Percentiles rank a stretch among this genome's conserved stretches.
Evolutionary conservation across 1,140 invertebrate genomes (phyloP).

Genomic region (Acromyrmex charruanus): DNA sequence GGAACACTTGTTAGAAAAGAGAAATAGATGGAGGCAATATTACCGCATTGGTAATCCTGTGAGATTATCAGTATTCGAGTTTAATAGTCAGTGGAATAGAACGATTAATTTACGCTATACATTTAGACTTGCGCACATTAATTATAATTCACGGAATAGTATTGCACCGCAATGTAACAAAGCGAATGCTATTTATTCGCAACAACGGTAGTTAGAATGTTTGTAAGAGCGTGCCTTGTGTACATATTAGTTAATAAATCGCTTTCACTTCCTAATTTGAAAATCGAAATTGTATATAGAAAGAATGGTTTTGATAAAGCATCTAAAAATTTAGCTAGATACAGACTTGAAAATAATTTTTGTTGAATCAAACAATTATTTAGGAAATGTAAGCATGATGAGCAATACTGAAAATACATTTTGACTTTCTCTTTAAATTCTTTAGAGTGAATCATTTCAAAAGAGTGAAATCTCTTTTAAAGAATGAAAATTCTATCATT

Average conservation of each 20-base stretch:
- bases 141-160: not conserved
- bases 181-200: constrained; percentile 21
- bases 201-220: not conserved
- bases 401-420: no score
- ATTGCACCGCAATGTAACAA: not conserved
- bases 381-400: no score
- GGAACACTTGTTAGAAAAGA: not conserved
- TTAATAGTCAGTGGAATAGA: not conserved
- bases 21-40: not conserved
- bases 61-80: not conserved
- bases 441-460: no score
- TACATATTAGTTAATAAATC: not conserved
- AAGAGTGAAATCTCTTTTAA: no score
- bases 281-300: not conserved
- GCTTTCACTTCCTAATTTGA: constrained; percentile 28
- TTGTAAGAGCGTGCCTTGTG: not conserved
- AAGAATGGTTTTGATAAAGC: no score
- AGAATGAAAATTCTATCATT: no score
- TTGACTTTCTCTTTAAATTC: no score
- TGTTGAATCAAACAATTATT: no score
- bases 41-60: not conserved
- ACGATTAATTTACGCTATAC: not conserved
- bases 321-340: no score
- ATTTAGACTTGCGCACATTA: not conserved
- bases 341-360: no score